These are phyloP conservation scores for Craterocephalus amniculus DNA, from an alignment of 2,797 vertebrate species.

Conservation along the genomic window DNA sequence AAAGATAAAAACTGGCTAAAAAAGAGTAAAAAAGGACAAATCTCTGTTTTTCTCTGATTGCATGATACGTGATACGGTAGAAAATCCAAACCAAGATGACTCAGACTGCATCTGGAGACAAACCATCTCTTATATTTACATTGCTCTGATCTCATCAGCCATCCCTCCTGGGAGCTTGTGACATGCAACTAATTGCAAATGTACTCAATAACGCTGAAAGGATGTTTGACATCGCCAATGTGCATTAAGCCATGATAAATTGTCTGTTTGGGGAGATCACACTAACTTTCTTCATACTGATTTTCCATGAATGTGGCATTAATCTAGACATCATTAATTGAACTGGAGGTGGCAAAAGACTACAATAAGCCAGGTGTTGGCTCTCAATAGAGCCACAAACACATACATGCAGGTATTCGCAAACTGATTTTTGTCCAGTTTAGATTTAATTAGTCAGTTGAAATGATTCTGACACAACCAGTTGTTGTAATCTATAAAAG, in stretches of 20 bases:
- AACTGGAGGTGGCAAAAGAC: conserved; percentile 38
- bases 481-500: not conserved
- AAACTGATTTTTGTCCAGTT: not conserved
- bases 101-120: conserved; percentile 22
- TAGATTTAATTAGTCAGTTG: not conserved
- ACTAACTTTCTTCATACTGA: conserved; percentile 37
- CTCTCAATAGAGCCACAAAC: conserved; percentile 20
- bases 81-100: conserved; percentile 22
- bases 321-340: conserved; percentile 77
- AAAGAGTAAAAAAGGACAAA: conserved; percentile 23
- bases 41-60: conserved; percentile 1
- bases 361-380: conserved; percentile 42
- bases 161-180: conserved; percentile 45
- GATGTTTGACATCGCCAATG: conserved; percentile 61
- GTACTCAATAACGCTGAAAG: conserved; percentile 57
- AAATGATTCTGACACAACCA: not conserved
- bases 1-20: not conserved
- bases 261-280: conserved; percentile 55
- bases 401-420: conserved; percentile 1
- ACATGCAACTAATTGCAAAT: conserved; percentile 57
- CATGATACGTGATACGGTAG: not conserved
- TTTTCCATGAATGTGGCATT: conserved; percentile 70
- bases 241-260: conserved; percentile 70
- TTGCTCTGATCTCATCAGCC: conserved; percentile 35
- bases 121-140: conserved; percentile 14